These are phyloP conservation scores for Chauna torquata DNA, from an alignment of 2,113 vertebrate species.

Conservation along the genomic window DNA sequence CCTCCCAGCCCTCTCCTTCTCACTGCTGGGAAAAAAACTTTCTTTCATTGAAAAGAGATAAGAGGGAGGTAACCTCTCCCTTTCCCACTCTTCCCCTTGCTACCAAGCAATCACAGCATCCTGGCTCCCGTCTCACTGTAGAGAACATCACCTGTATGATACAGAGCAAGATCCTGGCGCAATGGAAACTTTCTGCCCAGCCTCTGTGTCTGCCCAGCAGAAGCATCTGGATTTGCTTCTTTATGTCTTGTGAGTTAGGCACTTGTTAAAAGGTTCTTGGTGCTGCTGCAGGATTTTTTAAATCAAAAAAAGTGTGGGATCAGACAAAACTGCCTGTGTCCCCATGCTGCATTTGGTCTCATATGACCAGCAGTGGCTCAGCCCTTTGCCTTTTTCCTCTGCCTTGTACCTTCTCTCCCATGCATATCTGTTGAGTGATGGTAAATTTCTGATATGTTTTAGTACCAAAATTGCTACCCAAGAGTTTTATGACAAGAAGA, in stretches of 20 bases:
- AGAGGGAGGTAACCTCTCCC: background rate
- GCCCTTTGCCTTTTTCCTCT: background rate
- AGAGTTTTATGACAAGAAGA: background rate
- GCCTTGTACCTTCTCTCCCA: background rate
- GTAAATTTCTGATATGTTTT: background rate
- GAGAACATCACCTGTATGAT: background rate
- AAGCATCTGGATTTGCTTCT: background rate
- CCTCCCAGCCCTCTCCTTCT: background rate
- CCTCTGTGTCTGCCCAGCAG: background rate
- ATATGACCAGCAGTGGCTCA: background rate
- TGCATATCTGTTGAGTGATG: background rate
- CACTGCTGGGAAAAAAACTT: background rate
- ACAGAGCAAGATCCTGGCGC: rapidly evolving
- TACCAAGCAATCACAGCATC: background rate
- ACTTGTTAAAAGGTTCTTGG: background rate
- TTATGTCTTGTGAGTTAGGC: background rate
- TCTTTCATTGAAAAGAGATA: background rate
- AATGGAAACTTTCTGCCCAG: background rate
- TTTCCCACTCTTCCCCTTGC: background rate
- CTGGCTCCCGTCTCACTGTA: background rate
- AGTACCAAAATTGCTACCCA: background rate
- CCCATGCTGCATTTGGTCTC: background rate
- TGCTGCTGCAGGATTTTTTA: background rate
- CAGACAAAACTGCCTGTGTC: background rate
- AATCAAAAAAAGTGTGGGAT: background rate